Base-by-base conservation (phyloP, 2,888 invertebrate genomes). In the Oligia latruncula region DNA sequence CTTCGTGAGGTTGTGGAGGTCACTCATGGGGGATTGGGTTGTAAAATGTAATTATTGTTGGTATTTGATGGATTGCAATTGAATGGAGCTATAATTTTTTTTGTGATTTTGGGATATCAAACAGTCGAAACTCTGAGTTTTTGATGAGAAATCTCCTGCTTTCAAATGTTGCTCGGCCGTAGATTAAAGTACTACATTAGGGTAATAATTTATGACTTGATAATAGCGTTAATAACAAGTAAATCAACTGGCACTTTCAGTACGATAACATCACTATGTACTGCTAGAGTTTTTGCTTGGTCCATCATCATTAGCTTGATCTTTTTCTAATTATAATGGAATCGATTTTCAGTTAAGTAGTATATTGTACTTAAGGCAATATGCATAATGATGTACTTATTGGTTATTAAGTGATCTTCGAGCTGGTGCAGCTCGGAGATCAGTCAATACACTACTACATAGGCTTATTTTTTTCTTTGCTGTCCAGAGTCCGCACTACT, bases 1-100 rank as follows among this genome's bases (percentile, higher is more conserved):
- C 13, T 52, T 68, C 80, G 87, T 80, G 85, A 84, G 74, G 76
- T 55, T 6, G 65, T 6, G 55, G 74, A 84, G 85, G 87, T 84
- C 84, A 73, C 11, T n/a, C 62, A 62, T 40, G 60, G 65, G 43
- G 62, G 52, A 74, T 79, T 79, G 71, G 62, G 40, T 64, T 75
- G 58, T 86, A 75, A 64, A 67, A 74, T 43, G 40, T 84, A 78
- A 84, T 84, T 74, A 74, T 40, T 35, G 15, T 62, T 65, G 29
- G 6, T 71, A 49, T 83, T 73, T 55, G 55, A 67, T 71, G 15
- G 55, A 43, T 70, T 29, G 29, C 29, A 29, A 29, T 29, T 74
- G 4, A 35, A 74, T 29, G 29, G 23, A 62, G 66, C 46, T 49
- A 76, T 67, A 40, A 49, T 17, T 3, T 9, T 17, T 35, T 35